Evolutionary conservation across 2,888 invertebrate species (phyloP).

Genomic region (Loripinus fragilis): DNA sequence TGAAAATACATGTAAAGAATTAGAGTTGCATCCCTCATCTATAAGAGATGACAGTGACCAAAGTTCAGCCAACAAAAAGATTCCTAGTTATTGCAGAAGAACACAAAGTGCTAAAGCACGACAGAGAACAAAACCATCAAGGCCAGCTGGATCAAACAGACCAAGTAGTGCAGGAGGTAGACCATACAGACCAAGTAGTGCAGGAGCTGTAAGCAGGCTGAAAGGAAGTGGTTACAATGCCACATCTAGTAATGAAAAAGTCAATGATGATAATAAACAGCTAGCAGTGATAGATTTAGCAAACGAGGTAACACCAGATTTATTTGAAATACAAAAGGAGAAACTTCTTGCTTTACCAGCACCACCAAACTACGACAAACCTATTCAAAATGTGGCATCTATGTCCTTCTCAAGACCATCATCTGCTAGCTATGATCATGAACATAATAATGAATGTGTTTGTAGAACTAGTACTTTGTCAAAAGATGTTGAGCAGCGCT

Average conservation of each 20-base stretch:
- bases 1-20: constrained; percentile 17
- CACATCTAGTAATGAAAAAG: not conserved
- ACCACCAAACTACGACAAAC: constrained; percentile 24
- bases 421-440: constrained; percentile 33
- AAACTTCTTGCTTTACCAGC: constrained; percentile 48
- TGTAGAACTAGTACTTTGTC: constrained; percentile 27
- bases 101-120: constrained; percentile 71
- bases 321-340: constrained; percentile 54
- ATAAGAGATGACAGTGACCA: constrained; percentile 21
- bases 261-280: constrained; percentile 22
- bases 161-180: not conserved
- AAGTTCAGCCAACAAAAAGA: constrained; percentile 27
- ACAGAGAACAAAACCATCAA: constrained; percentile 34
- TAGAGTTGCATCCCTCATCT: constrained; percentile 41
- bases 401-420: constrained; percentile 51
- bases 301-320: constrained; percentile 46
- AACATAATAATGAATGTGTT: not conserved
- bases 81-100: constrained; percentile 49
- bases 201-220: constrained; percentile 20
- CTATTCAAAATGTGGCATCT: constrained; percentile 28
- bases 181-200: constrained; percentile 50
- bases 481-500: constrained; percentile 31
- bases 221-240: not conserved
- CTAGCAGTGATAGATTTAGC: constrained; percentile 63
- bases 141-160: no score